Conservation (phyloP, 2,888 invertebrate species). For the Drosophila rubida region DNA sequence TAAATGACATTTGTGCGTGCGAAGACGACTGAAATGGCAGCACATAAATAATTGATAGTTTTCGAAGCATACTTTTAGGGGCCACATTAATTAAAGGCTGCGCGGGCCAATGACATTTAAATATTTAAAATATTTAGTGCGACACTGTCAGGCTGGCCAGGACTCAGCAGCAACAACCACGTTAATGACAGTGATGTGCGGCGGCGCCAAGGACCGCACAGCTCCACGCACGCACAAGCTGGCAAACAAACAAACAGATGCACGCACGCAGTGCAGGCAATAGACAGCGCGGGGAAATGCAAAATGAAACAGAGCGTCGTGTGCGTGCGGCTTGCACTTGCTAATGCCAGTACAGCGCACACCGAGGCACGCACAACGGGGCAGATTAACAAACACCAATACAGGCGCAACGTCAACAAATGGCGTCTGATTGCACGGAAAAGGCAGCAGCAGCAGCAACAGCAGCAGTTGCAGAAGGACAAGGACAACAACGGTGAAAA, state of each 20-base stretch:
- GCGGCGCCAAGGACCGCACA: conserved; percentile 27
- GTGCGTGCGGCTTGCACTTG: conserved; percentile 36
- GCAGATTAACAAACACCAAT: conserved; percentile 59
- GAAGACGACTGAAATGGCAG: conserved; percentile 43
- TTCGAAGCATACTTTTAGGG: conserved; percentile 29
- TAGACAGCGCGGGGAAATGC: conserved; percentile 29
- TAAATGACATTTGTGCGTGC: conserved; percentile 75
- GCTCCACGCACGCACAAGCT: conserved; percentile 24
- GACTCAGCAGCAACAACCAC: conserved; percentile 58
- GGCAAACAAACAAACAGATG: conserved; percentile 56
- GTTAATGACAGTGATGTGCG: conserved; percentile 76
- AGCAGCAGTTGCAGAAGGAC: conserved; percentile 12
- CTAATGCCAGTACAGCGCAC: conserved; percentile 25
- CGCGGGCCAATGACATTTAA: conserved; percentile 60
- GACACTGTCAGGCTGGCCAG: conserved; percentile 33
- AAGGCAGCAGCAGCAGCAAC: background rate
- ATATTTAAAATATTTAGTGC: conserved; percentile 65
- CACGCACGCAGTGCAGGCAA: conserved; percentile 28
- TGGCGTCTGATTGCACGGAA: conserved; percentile 73
- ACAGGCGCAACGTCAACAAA: conserved; percentile 67
- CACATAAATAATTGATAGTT: conserved; percentile 69
- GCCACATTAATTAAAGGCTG: conserved; percentile 63
- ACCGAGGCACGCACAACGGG: conserved; percentile 27
- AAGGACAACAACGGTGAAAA: background rate
- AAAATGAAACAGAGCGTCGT: conserved; percentile 24